phyloP scores from a whole-genome alignment of 2,797 vertebrate species.

The Dendrocincla fuliginosa region DNA sequence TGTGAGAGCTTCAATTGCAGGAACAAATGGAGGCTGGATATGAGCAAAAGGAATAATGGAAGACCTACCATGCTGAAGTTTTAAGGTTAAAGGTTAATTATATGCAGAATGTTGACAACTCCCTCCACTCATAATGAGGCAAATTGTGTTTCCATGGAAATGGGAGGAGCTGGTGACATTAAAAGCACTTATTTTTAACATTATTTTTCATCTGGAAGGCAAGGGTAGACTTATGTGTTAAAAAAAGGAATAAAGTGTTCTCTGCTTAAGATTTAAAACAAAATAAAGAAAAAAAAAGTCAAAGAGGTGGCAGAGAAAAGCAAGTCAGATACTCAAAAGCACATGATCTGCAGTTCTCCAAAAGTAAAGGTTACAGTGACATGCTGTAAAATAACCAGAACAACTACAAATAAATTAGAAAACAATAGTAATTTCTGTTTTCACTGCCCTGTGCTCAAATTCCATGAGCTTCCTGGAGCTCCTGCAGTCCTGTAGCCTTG shows the following conservation, averaged over 20 bases:
- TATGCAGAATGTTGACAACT: not conserved
- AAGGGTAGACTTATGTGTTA: not conserved
- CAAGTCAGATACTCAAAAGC: not conserved
- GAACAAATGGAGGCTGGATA: not conserved
- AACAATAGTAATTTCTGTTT: not conserved
- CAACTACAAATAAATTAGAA: not conserved
- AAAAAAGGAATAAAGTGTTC: not conserved
- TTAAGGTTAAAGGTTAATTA: not conserved
- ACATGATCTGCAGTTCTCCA: not conserved
- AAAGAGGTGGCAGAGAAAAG: not conserved
- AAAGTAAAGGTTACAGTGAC: not conserved
- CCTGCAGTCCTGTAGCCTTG: not conserved
- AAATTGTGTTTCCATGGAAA: not conserved
- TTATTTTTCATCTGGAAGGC: not conserved
- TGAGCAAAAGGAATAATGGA: not conserved
- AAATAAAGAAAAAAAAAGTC: not conserved
- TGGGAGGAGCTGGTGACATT: not conserved
- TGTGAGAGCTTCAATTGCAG: not conserved
- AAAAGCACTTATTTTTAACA: not conserved
- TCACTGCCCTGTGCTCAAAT: not conserved
- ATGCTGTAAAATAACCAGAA: not conserved
- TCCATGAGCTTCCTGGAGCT: not conserved
- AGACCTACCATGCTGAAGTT: not conserved
- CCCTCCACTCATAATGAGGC: not conserved
- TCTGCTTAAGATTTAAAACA: not conserved